Conservation (phyloP, 1,140 invertebrate genomes). For the Amyelois transitella region DNA sequence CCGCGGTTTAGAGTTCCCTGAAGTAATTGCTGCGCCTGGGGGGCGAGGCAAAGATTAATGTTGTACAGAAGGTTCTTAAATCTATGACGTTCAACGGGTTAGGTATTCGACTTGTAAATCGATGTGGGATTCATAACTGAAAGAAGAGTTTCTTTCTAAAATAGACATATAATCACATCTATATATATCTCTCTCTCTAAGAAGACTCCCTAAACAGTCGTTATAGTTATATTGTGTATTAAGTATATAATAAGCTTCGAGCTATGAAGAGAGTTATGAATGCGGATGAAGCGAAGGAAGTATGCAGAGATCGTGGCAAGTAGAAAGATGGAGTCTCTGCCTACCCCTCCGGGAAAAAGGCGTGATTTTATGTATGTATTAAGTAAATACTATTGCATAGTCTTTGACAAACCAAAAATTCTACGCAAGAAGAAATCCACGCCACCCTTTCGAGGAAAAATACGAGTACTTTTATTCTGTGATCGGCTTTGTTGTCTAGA, state of each 20-base stretch:
- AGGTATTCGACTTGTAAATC: neutral
- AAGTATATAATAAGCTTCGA: no score
- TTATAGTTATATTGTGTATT: no score
- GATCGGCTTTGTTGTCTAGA: neutral
- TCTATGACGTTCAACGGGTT: neutral
- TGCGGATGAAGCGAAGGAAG: no score
- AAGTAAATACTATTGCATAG: neutral
- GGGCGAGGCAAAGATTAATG: slow-evolving; percentile 3
- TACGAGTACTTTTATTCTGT: neutral
- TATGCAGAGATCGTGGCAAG: no score
- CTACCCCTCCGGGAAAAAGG: no score
- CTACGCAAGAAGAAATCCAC: neutral
- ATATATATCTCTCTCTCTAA: neutral
- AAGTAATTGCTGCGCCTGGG: slow-evolving; percentile 26
- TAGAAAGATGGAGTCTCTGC: no score
- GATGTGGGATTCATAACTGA: neutral
- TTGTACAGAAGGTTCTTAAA: neutral
- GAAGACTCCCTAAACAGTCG: no score
- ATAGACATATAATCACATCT: neutral
- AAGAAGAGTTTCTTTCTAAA: neutral
- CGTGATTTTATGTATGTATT: neutral
- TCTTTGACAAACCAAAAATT: neutral
- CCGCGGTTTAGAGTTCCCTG: slow-evolving; percentile 20
- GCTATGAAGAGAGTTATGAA: no score
- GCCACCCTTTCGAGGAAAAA: neutral